Percentiles rank a stretch among this genome's conserved stretches.
These are phyloP conservation scores for Callipepla squamata DNA, from an alignment of 2,113 vertebrate genomes.

Conservation along the genomic window DNA sequence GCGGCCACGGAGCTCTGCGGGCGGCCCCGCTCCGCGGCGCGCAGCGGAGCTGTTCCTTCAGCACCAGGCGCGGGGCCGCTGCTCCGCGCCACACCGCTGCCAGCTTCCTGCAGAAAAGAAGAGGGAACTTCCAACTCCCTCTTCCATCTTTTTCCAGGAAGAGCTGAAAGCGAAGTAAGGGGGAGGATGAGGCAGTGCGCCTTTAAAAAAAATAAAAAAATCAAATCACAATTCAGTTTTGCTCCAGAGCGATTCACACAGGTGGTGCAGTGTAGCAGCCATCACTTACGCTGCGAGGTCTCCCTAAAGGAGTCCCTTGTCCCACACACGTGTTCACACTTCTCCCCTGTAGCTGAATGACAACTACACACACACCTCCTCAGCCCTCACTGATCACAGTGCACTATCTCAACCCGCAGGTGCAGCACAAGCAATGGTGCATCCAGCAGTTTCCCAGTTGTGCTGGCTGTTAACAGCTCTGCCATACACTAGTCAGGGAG, in stretches of 20 bases:
- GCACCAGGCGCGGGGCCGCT: slow-evolving; percentile 41
- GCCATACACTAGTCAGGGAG: fast-evolving
- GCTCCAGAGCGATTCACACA: fast-evolving
- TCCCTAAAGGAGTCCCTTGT: neutral
- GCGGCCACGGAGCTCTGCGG: too few relatives aligned
- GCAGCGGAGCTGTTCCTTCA: slow-evolving; percentile 77
- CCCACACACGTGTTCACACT: neutral
- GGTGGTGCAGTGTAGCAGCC: neutral
- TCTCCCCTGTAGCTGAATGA: fast-evolving
- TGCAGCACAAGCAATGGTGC: fast-evolving
- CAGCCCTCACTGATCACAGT: too few relatives aligned
- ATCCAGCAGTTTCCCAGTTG: neutral
- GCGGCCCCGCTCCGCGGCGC: neutral
- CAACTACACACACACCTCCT: neutral
- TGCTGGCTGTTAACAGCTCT: neutral
- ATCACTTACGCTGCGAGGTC: too few relatives aligned
- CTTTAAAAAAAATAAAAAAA: neutral
- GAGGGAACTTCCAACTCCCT: too few relatives aligned
- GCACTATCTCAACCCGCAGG: neutral
- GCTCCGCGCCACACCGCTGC: neutral
- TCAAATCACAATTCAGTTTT: neutral
- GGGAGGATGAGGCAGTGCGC: too few relatives aligned
- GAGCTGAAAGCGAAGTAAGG: neutral
- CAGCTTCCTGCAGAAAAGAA: neutral
- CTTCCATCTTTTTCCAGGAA: too few relatives aligned